A percentile compares a stretch with the other conserved stretches of the same genome.
Conservation (phyloP, 2,113 vertebrate genomes). For the Percina caprodes region DNA sequence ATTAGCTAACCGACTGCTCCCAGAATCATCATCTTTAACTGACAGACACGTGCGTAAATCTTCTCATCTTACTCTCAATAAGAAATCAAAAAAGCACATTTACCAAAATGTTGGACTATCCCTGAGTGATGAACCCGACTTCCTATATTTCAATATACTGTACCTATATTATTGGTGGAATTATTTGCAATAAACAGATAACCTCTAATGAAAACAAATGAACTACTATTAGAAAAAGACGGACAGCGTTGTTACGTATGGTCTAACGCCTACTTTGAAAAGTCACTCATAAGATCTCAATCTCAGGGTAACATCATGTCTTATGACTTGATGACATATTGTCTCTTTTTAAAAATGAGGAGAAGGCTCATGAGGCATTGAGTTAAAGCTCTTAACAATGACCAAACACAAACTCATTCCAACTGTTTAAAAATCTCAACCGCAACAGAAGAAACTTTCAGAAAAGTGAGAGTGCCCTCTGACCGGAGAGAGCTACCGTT, state of each 20-base stretch:
- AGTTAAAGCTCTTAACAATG: conserved; percentile 8
- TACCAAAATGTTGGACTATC: neutral
- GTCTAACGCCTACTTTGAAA: neutral
- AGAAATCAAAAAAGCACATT: neutral
- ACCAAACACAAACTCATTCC: conserved; percentile 21
- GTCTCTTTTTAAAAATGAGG: conserved; percentile 23
- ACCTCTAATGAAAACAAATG: neutral
- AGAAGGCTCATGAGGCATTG: neutral
- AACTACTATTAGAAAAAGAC: conserved; percentile 1
- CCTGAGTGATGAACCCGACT: neutral
- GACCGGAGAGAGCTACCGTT: neutral
- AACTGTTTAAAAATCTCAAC: conserved; percentile 21
- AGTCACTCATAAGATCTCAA: neutral
- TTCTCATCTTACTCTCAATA: neutral
- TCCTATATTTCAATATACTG: neutral
- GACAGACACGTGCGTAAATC: neutral
- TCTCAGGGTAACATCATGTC: neutral
- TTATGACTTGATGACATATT: conserved; percentile 25
- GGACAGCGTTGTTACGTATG: neutral
- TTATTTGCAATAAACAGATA: neutral
- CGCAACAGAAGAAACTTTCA: neutral
- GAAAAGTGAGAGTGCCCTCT: neutral
- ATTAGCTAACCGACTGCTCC: neutral
- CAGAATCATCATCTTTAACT: neutral
- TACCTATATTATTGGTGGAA: neutral